These are phyloP conservation scores for Boulengeromyrus knoepffleri DNA, from an alignment of 2,113 vertebrate species.

Conservation along the genomic window DNA sequence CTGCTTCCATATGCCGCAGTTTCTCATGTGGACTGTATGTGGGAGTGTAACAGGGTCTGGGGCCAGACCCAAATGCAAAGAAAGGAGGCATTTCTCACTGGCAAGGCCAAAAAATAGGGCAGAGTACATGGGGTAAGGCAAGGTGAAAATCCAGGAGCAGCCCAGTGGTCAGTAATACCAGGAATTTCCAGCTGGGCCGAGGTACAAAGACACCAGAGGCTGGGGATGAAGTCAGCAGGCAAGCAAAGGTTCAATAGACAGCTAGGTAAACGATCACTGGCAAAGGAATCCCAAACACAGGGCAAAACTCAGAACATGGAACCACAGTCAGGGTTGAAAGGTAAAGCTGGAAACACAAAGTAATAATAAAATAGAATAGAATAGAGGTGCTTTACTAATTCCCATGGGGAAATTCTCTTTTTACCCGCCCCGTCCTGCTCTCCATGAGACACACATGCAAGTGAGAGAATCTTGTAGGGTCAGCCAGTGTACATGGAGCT, in stretches of 20 bases:
- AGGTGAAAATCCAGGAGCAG: not conserved
- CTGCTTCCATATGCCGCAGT: not conserved
- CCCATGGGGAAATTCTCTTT: not conserved
- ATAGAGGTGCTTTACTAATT: no score
- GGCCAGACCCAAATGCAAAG: not conserved
- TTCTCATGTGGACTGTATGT: not conserved
- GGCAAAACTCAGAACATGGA: not conserved
- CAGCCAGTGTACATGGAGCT: not conserved
- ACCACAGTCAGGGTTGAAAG: not conserved
- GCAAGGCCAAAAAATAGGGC: not conserved
- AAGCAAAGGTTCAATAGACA: not conserved
- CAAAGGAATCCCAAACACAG: not conserved
- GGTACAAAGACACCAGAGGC: not conserved
- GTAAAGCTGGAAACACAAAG: not conserved
- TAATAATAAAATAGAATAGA: not conserved
- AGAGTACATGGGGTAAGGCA: not conserved
- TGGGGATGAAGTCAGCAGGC: not conserved
- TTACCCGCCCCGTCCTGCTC: no score
- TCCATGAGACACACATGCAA: no score
- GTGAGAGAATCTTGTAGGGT: not conserved
- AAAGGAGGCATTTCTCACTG: not conserved
- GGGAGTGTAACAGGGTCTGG: not conserved
- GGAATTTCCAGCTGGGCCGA: not conserved
- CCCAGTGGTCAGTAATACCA: not conserved
- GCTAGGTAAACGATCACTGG: not conserved